Base-by-base conservation (phyloP, 1,140 invertebrate genomes). In the Orius insidiosus region DNA sequence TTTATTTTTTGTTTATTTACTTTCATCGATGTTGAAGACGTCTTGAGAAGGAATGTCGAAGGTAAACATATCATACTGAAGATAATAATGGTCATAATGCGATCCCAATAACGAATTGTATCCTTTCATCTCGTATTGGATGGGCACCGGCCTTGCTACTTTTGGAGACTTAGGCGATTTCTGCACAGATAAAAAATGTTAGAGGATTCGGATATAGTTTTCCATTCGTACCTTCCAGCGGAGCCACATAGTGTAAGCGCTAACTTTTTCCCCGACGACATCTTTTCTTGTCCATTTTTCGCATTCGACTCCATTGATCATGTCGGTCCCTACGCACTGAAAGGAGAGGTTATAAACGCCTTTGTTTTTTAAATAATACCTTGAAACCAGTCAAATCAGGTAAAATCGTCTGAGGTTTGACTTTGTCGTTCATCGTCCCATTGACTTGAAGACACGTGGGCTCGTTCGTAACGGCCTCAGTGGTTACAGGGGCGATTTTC, bases 41-140 rank as follows among this genome's bases (percentile, higher is more conserved):
- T 13, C 11, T 15, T 13, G 11, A 13, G 38, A 13, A 3, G 38
- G 38, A 18, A 16, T 16, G 16, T 40, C 38, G 5, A 16, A 40
- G 10, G 11, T 40, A 14, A 15, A 40, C 11, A 40, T 74, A 45
- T 73, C 71, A 58, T 96, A 96, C 15, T 79, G 71, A 16, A 97
- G 59, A 60, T 85, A 85, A 59, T 97, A 97, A 64, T 93, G 88
- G 65, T 97, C 92, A 58, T 86, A 95, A 64, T 97, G 92, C 5
- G 88, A 94, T 1, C 88, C 89, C 0, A 96, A 66, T 0, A 97
- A 66, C 0, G 76, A 76, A 59, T 97, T 93, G 60, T 78, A 96
- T 11, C 89, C 89, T 56, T 74, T 76, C 89, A 95, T 94, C 63
- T 92, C 83, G 63, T 92, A 95, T 43, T 78, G 76, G 18, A 84